Base-by-base conservation (phyloP, 2,797 vertebrate genomes). In the Enteromius unitaeniatus region DNA sequence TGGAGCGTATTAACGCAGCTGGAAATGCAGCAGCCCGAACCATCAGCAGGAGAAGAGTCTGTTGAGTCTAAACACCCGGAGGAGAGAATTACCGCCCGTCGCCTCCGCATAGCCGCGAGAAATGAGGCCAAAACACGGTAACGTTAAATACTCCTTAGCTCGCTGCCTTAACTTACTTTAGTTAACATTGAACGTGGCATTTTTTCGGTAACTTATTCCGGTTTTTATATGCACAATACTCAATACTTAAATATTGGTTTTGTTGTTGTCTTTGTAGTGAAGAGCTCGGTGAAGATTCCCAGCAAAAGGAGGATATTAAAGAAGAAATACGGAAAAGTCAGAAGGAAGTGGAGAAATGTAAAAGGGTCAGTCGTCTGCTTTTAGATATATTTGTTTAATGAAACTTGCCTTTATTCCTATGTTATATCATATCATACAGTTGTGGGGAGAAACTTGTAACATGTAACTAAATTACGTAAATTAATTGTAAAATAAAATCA, bases 71-170 rank as follows among this genome's bases (percentile, higher is more conserved):
- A 92, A 21, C 90, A 92, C 7, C 84, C 85, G 7, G 90, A 93
- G 79, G 93, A 95, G 82, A 91, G 95, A 23, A 95, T 95, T 64
- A 90, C 88, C 72, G 94, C 94, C 1, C 91, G 95, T 9, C 93
- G 95, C 11, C 88, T 90, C 6, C 93, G 95, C 19, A 93, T 94
- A 53, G 88, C 92, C 0, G 86, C 87, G 3, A 90, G 89, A 49
- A 79, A 85, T 0, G 93, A 95, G 68, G 89, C 91, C 79, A 90
- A 90, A 84, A 88, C 88, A 85, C 90, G 94, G 95, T 95, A 58
- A 85, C 90, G 94, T 94, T 95, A 58, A 40, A 26, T 6, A 19
- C 49, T 26, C 34, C n/a, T 73, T n/a, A 28, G 6, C 53, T 23
- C 5, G 23, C 17, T 13, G 19, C 0, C 8, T 62, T 37, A 6